Evolutionary conservation across 1,140 invertebrate genomes (phyloP), one percentile per base, ranked within the genome.

Genomic region (Epicauta chinensis): DNA sequence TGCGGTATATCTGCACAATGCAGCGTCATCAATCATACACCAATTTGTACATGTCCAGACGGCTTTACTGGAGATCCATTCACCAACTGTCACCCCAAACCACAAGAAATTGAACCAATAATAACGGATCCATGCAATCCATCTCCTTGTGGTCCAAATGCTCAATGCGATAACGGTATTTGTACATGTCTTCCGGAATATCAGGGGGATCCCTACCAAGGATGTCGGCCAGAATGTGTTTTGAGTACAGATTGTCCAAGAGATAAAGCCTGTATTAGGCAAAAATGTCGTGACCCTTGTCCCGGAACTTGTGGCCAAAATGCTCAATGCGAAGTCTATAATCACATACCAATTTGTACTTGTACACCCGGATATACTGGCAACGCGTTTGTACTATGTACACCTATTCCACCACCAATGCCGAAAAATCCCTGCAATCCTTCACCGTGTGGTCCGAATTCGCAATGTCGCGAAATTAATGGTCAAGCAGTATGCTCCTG

Each of bases 261-360:
- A 65, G 75, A 80, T 60, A 75, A 72, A 63, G 78, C 80, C 11
- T 85, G 82, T 66, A 66, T 79, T 17, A 65, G 74, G 50, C 77
- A 80, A 55, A 83, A 80, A 68, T 86, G 84, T 67, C 70, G 72
- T 63, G 77, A 85, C 65, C 82, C 82, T 17, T 86, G 83, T 59
- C 71, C 78, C 44, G 79, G 80, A 56, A 81, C 77, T 9, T 87
- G 85, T 61, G 84, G 82, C 17, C 46, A 74, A 35, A 81, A 84
- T 66, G 81, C 84, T 3, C 71, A 79, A 56, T 87, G 85, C 64
- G 70, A 71, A 35, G 77, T 82, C 2, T 67, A 81, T 15, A 81
- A 83, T 65, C 83, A 86, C 60, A 70, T 79, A 38, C 81, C 83
- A 4, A 82, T 83, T 52, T 87, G 85, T 63, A 78, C 75, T 56